Evolutionary conservation across 2,888 invertebrate genomes (phyloP).

Genomic region (Drosophila neotestacea): DNA sequence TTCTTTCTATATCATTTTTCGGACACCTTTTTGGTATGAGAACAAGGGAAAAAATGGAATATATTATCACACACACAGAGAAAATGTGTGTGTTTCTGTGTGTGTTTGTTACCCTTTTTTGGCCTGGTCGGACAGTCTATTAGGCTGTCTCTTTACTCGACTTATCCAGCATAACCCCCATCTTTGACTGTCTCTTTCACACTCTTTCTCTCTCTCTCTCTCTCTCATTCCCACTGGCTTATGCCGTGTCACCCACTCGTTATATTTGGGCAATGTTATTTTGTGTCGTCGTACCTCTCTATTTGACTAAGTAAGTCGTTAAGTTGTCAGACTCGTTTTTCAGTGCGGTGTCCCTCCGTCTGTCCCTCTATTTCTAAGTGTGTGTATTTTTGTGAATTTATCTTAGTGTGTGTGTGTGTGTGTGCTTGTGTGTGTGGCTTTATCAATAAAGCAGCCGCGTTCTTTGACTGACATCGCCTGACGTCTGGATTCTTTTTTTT

Average conservation of each 20-base stretch:
- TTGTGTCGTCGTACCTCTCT: constrained; percentile 60
- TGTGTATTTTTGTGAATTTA: constrained; percentile 25
- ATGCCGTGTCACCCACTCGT: constrained; percentile 29
- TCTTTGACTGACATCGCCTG: constrained; percentile 51
- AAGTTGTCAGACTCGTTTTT: constrained; percentile 75
- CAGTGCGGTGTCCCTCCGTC: constrained; percentile 45
- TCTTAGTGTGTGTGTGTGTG: constrained; percentile 3
- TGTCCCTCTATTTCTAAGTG: not conserved
- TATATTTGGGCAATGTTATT: constrained; percentile 61
- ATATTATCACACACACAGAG: constrained; percentile 42
- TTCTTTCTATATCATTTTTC: constrained; percentile 15
- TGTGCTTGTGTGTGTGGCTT: constrained; percentile 55
- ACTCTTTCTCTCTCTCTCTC: not conserved
- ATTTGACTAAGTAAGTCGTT: constrained; percentile 79
- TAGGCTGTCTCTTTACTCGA: constrained; percentile 45
- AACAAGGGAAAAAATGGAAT: constrained; percentile 33
- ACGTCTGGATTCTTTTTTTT: constrained; percentile 16
- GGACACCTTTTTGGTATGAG: constrained; percentile 39
- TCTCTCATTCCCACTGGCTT: not conserved
- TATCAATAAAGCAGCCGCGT: constrained; percentile 69
- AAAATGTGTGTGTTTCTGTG: constrained; percentile 1
- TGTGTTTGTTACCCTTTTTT: constrained; percentile 62
- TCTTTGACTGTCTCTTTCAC: not conserved
- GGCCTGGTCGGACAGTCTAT: constrained; percentile 63
- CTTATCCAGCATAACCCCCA: constrained; percentile 29